Percentiles rank a stretch among this genome's conserved stretches.
These are phyloP conservation scores for Tenthredo scrophulariae DNA, from an alignment of 2,888 invertebrate species.

Conservation along the genomic window DNA sequence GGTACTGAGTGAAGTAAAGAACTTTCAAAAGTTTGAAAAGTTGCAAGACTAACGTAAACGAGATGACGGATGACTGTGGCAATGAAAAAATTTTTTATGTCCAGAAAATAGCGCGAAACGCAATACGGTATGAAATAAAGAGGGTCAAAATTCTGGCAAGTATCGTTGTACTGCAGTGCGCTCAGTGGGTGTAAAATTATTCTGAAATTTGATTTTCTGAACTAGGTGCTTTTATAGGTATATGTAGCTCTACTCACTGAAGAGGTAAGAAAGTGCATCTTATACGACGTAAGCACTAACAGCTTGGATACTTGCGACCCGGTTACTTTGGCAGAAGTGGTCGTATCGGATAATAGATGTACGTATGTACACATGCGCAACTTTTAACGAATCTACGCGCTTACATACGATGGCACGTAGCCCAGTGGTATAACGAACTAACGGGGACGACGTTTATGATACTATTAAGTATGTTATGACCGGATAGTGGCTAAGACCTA, in stretches of 20 bases:
- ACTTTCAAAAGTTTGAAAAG: too few relatives aligned
- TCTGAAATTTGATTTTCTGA: slow-evolving; percentile 2
- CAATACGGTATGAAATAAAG: background rate
- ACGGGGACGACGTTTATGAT: slow-evolving; percentile 70
- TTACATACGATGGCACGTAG: slow-evolving; percentile 48
- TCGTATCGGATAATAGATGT: slow-evolving; percentile 25
- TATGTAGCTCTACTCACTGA: background rate
- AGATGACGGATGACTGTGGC: too few relatives aligned
- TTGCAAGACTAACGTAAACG: too few relatives aligned
- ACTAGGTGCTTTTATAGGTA: background rate
- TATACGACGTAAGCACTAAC: background rate
- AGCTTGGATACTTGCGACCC: background rate
- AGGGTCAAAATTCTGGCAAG: background rate
- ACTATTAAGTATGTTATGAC: slow-evolving; percentile 72
- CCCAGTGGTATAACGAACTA: slow-evolving; percentile 59
- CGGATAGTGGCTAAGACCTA: slow-evolving; percentile 53
- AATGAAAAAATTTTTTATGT: too few relatives aligned
- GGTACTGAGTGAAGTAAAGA: too few relatives aligned
- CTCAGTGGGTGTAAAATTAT: background rate
- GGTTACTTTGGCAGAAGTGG: slow-evolving; percentile 28
- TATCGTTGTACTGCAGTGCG: background rate
- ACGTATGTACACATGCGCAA: slow-evolving; percentile 1
- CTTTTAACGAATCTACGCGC: slow-evolving; percentile 24
- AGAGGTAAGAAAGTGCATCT: slow-evolving; percentile 23
- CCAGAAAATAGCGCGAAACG: too few relatives aligned